A percentile compares a stretch with the other conserved stretches of the same genome.
Evolutionary conservation across 2,888 invertebrate species (phyloP).

Genomic region (Agrochola circellaris): DNA sequence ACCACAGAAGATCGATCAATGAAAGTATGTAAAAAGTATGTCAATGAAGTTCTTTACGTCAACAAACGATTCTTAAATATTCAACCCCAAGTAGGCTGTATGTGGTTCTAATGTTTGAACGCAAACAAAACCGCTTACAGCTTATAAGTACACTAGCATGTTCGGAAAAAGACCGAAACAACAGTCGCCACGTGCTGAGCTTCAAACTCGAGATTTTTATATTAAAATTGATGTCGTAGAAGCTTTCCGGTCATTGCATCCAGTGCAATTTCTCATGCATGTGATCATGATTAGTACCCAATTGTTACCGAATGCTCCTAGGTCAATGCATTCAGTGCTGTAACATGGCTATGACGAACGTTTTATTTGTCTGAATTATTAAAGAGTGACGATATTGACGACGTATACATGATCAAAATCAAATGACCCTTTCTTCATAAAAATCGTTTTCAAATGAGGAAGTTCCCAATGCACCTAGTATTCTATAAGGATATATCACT

Average conservation of each 20-base stretch:
- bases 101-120: neutral
- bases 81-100: neutral
- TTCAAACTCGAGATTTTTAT: too few species aligned
- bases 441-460: neutral
- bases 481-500: neutral
- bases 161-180: too few species aligned
- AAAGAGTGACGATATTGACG: neutral
- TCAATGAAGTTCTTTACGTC: neutral
- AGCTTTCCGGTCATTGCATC: constrained; percentile 1
- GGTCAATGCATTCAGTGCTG: neutral
- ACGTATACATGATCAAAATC: neutral
- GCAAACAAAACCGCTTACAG: neutral
- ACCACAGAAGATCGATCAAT: neutral
- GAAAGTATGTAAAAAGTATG: neutral
- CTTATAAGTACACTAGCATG: too few species aligned
- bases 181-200: too few species aligned
- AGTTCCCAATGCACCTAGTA: neutral
- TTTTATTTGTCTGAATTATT: neutral
- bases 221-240: too few species aligned
- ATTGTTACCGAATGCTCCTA: neutral
- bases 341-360: neutral
- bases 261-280: neutral
- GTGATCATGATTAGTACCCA: constrained; percentile 2
- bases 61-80: neutral
- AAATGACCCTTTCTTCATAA: neutral